phyloP scores from a whole-genome alignment of 2,797 vertebrate genomes.

The Podargus strigoides region DNA sequence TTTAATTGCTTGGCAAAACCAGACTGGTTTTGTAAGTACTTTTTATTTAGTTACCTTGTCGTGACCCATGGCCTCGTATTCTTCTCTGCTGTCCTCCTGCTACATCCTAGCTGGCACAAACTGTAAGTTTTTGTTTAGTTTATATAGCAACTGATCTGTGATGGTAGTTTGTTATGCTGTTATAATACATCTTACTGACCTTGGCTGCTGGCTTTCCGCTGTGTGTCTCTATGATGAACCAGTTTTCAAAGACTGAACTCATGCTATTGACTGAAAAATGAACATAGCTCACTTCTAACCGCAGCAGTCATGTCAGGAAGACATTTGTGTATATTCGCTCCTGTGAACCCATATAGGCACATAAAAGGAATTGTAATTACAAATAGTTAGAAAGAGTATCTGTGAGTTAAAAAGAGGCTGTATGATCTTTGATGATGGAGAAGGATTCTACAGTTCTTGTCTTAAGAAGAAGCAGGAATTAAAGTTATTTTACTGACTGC shows the following conservation, averaged over 20 bases:
- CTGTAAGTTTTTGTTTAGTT: neutral
- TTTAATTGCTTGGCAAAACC: neutral
- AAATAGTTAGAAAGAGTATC: neutral
- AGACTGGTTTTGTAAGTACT: neutral
- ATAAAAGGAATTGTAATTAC: neutral
- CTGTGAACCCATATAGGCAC: neutral
- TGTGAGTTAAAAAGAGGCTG: no score
- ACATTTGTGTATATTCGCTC: neutral
- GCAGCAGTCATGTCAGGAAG: neutral
- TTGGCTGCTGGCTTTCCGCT: slow-evolving; percentile 27
- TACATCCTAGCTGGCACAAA: neutral
- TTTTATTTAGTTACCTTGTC: neutral
- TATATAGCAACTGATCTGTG: neutral
- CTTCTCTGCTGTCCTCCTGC: neutral
- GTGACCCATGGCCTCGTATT: neutral
- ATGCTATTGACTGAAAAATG: neutral
- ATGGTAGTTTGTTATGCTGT: neutral
- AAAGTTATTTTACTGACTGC: neutral
- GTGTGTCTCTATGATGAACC: neutral
- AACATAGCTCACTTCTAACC: neutral
- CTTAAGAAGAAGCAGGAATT: neutral
- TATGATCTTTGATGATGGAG: neutral
- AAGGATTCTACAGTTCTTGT: neutral
- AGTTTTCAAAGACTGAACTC: neutral
- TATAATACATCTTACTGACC: slow-evolving; percentile 6